Percentiles rank a stretch among this genome's conserved stretches.
Conservation (phyloP, 2,888 invertebrate species). For the Xanthia togata region DNA sequence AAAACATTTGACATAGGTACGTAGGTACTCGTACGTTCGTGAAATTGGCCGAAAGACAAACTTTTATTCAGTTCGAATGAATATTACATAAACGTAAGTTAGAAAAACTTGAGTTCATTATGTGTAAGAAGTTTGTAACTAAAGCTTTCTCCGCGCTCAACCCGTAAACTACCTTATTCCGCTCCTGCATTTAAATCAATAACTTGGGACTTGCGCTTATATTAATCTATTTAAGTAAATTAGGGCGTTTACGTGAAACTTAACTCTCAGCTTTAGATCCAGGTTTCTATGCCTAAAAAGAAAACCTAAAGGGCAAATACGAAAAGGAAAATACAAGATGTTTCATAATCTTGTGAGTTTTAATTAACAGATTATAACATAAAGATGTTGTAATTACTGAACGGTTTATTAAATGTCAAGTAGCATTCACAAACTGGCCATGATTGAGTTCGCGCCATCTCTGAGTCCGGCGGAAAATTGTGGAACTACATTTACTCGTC, state of each 20-base stretch:
- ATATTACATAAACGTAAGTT: neutral
- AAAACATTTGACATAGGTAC: too few relatives aligned
- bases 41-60: neutral
- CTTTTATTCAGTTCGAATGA: neutral
- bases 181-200: constrained; percentile 21
- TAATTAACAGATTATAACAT: neutral
- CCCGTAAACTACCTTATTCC: too few relatives aligned
- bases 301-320: neutral
- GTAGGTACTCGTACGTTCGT: too few relatives aligned
- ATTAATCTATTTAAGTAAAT: neutral
- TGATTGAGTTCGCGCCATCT: too few relatives aligned
- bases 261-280: neutral
- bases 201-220: constrained; percentile 30
- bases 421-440: neutral
- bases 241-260: constrained; percentile 1
- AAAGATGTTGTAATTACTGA: neutral
- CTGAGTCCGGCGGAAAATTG: too few relatives aligned
- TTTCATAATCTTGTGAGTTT: neutral
- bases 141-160: too few relatives aligned
- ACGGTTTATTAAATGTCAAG: neutral
- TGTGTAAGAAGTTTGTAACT: too few relatives aligned
- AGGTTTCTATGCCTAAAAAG: constrained; percentile 1
- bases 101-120: neutral
- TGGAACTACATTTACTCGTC: too few relatives aligned
- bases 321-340: too few relatives aligned